These are phyloP conservation scores for Mus caroli DNA, from an alignment of 2,797 vertebrate species.

Conservation along the genomic window DNA sequence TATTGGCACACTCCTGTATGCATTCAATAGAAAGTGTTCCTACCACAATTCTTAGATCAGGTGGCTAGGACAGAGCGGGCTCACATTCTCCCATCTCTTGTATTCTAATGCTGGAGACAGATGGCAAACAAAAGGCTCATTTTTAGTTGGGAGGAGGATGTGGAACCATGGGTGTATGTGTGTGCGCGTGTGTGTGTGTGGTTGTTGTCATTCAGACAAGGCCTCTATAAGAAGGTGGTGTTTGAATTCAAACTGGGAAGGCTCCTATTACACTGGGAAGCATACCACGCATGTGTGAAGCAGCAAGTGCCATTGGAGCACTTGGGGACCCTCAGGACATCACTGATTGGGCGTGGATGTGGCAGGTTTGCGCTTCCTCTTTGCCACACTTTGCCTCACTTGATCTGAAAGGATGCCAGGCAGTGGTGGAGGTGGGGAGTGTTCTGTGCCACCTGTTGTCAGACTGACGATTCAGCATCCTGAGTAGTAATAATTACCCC, in stretches of 20 bases:
- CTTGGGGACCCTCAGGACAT: not conserved
- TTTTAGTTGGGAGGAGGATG: not conserved
- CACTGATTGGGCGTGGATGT: too few relatives aligned
- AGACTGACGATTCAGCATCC: not conserved
- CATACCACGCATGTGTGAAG: accelerated
- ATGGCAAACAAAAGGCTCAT: not conserved
- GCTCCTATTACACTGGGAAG: not conserved
- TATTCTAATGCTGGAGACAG: not conserved
- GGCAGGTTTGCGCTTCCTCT: accelerated
- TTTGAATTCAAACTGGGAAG: not conserved
- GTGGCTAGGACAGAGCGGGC: not conserved
- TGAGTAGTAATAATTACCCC: not conserved
- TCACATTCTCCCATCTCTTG: not conserved
- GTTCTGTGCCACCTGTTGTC: not conserved
- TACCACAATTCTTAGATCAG: not conserved
- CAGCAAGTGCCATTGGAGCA: not conserved
- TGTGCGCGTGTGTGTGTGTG: too few relatives aligned
- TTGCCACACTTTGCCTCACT: not conserved
- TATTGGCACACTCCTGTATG: not conserved
- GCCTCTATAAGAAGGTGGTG: not conserved
- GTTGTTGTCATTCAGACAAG: not conserved
- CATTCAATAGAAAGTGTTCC: not conserved
- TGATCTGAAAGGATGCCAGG: not conserved
- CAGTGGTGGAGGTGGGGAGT: not conserved
- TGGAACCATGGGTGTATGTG: not conserved